Percentiles rank a stretch among this genome's conserved stretches.
These are phyloP conservation scores for Neodon shergylaensis DNA, from an alignment of 2,113 vertebrate genomes.

Conservation along the genomic window DNA sequence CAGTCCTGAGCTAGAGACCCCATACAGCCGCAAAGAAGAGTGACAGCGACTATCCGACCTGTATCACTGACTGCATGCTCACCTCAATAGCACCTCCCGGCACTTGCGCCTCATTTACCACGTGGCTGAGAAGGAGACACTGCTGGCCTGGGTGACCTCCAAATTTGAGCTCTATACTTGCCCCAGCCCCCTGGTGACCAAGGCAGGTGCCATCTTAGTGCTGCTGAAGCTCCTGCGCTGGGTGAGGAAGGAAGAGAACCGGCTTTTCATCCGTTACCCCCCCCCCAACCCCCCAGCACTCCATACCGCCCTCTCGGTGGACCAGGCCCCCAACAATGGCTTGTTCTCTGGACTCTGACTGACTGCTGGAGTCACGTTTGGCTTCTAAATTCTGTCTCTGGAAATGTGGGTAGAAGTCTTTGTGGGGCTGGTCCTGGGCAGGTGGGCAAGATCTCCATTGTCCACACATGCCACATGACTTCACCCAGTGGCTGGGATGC, in stretches of 20 bases:
- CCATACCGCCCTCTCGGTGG: constrained; percentile 88
- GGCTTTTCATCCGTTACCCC: constrained; percentile 95
- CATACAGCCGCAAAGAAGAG: constrained; percentile 92
- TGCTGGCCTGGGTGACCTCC: constrained; percentile 92
- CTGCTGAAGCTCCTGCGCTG: constrained; percentile 95
- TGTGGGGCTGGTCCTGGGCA: neutral
- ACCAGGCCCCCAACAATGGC: constrained; percentile 73
- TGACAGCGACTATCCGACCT: constrained; percentile 93
- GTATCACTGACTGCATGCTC: constrained; percentile 94
- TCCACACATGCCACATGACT: too few relatives aligned
- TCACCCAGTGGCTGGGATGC: too few relatives aligned
- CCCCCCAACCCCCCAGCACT: constrained; percentile 89
- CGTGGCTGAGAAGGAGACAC: constrained; percentile 93
- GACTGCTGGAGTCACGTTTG: neutral
- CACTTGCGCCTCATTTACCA: constrained; percentile 98
- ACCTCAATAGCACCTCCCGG: constrained; percentile 92
- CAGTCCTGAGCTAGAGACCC: constrained; percentile 96
- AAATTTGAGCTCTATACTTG: constrained; percentile 97
- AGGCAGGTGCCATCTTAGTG: constrained; percentile 94
- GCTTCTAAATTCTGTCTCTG: constrained; percentile 21
- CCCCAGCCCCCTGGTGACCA: constrained; percentile 96
- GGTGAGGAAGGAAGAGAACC: constrained; percentile 97
- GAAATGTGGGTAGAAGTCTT: neutral
- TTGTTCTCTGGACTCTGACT: constrained; percentile 71
- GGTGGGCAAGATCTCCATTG: neutral